Base-by-base conservation (phyloP, 2,888 invertebrate genomes). In the Tetanocera ferruginea region DNA sequence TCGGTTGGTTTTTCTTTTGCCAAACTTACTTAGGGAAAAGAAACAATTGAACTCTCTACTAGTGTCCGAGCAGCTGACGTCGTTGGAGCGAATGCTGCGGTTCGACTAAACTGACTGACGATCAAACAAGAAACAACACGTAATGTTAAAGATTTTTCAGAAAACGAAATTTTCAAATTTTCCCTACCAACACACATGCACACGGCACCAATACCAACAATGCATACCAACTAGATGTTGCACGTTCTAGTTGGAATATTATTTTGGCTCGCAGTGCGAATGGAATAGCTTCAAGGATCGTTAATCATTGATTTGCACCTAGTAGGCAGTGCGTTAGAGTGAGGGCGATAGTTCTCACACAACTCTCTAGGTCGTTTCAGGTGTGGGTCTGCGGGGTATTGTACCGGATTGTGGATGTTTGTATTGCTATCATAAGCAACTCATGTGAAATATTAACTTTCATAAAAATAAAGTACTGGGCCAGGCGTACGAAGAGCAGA, bases 101-200 rank as follows among this genome's bases (percentile, higher is more conserved):
- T 90, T 90, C 88, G 89, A 90, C 90, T 90, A 89, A 89, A 88
- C 88, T 89, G 89, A 90, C 89, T 90, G 88, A 89, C 88, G 89
- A 87, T 87, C 87, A 84, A 86, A 85, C 85, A 86, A 87, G 89
- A 86, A 89, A 87, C 86, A 87, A 85, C 88, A 88, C 88, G 85
- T 87, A 87, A 87, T 86, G 87, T 89, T 88, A 87, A 88, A 87
- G 87, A 88, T 86, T 87, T 88, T 88, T 87, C 83, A 83, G 85
- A 87, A 85, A 88, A 86, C 83, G 82, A 83, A 84, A 83, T 80
- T 82, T 84, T 83, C 80, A 82, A 84, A 84, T 85, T 87, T 85
- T 82, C 84, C 80, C 82, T 84, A 82, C 79, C 81, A 82, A 79
- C 80, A 86, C 80, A 19, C 31, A 57, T 79, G 79, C 74, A 70